These are phyloP conservation scores for Tetranychus piercei DNA, from an alignment of 2,888 invertebrate species.

Conservation along the genomic window DNA sequence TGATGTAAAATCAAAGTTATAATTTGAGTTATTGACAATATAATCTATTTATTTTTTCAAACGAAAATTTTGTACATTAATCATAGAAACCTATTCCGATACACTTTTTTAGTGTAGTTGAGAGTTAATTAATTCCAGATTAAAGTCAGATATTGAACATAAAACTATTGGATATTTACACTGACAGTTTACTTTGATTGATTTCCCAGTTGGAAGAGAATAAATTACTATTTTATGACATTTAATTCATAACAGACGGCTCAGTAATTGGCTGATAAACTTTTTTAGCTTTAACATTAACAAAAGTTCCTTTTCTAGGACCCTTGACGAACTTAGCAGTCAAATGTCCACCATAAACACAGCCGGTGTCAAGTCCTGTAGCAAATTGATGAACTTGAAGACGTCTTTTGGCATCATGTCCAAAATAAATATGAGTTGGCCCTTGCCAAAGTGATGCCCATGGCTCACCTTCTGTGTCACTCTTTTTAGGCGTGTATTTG, in stretches of 20 bases:
- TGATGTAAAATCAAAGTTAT: background rate
- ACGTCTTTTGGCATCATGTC: slow-evolving; percentile 32
- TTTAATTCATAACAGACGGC: background rate
- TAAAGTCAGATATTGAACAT: too few relatives aligned
- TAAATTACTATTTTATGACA: too few relatives aligned
- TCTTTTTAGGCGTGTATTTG: slow-evolving; percentile 26
- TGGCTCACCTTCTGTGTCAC: slow-evolving; percentile 28
- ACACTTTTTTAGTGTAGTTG: too few relatives aligned
- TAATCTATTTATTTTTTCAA: too few relatives aligned
- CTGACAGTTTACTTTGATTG: too few relatives aligned
- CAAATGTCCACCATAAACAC: slow-evolving; percentile 31
- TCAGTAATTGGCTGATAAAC: background rate
- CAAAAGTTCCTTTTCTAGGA: slow-evolving; percentile 22
- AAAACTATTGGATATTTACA: too few relatives aligned
- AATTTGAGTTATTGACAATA: background rate
- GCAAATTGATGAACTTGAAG: slow-evolving; percentile 30
- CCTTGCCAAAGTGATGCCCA: slow-evolving; percentile 33
- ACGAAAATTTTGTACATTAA: too few relatives aligned
- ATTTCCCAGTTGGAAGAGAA: too few relatives aligned
- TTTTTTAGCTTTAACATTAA: slow-evolving; percentile 22
- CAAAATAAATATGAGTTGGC: slow-evolving; percentile 34
- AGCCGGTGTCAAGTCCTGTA: slow-evolving; percentile 35
- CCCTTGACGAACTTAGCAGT: slow-evolving; percentile 29
- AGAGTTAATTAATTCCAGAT: too few relatives aligned
- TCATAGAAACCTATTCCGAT: too few relatives aligned